Base-by-base conservation (phyloP, 2,888 invertebrate genomes). In the Andrena hattorfiana region DNA sequence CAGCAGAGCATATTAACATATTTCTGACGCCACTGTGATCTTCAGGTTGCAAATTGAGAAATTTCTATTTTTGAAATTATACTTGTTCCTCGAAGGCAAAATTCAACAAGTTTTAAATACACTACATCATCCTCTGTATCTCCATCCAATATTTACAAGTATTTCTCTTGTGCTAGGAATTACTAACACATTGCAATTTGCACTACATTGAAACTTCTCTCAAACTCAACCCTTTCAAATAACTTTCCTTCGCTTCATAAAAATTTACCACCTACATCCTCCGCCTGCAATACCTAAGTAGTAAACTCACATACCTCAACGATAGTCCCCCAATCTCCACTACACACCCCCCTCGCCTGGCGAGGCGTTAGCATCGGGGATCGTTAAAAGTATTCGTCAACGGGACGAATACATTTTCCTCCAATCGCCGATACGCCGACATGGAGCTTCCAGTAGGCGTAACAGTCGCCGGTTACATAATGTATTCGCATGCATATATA, bases 401-500 rank as follows among this genome's bases (percentile, higher is more conserved):
- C 48, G 16, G 51, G 32, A 8, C 54, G 54, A 26, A 32, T 35
- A 54, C 35, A 26, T 60, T 42, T 74, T 59, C 54, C 7, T 13
- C 16, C 35, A 79, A 72, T 83, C 73, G 48, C 77, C 79, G 59
- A 74, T 51, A 71, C 26, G 63, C 59, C 60, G 67, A 68, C 59
- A 70, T 16, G 68, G 64, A 68, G 16, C 71, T 71, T 74, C 67
- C 76, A 59, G 51, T 64, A 69, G 77, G 71, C 71, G 78, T 76
- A 85, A 83, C 81, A 83, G 72, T 84, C 73, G 80, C 72, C 80
- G 23, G 78, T 85, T 82, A 77, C 35, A 84, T 85, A 85, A 87
- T 86, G 84, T 84, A 88, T 84, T 83, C 81, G 85, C 83, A 81
- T 85, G 81, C 81, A 83, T 85, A 84, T 84, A 84, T 83, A 87